Base-by-base conservation (phyloP, 2,888 invertebrate species). In the Ectobius pallidus region DNA sequence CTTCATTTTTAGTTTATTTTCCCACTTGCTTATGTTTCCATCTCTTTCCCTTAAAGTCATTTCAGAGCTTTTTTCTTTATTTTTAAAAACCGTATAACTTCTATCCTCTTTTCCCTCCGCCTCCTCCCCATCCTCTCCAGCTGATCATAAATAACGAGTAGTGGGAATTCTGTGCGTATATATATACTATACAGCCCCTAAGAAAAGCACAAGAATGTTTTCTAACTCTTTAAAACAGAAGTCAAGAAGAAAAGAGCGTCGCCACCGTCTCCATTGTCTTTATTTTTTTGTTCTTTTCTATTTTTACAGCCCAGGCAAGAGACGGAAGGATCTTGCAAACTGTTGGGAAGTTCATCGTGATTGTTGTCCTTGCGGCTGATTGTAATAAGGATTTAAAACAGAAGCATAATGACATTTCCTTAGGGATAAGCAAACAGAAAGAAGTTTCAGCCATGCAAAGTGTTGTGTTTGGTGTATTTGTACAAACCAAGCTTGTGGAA, bases 121-220 rank as follows among this genome's bases (percentile, higher is more conserved):
- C 68, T 27, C 49, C n/a, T 11, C 55, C 27, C 58, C 46, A 52
- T 58, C 55, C 74, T 42, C 62, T 65, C 72, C 34, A 67, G 61
- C 52, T 72, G 32, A 69, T 42, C 71, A 71, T 74, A 74, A 74
- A 74, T 74, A 74, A 74, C 71, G 52, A 69, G 74, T 68, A 69
- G 62, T 71, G 74, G 69, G 71, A 72, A 71, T 69, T 69, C 71
- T 63, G 46, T 18, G 71, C 69, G 44, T 74, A 70, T 73, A 73
- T 71, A 71, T 44, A 69, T 39, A 52, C 49, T 46, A 42, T 46
- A 68, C 65, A 72, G 69, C 62, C 71, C 71, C 71, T 69, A 74
- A 69, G 74, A 71, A 71, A 68, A 73, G 63, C 69, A 71, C 71
- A 68, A 74, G 74, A 74, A 74, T 74, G 74, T 46, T 39, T 74